A percentile compares a stretch with the other conserved stretches of the same genome.
phyloP scores from a whole-genome alignment of 2,888 invertebrate species.

The Schizaphis graminum region DNA sequence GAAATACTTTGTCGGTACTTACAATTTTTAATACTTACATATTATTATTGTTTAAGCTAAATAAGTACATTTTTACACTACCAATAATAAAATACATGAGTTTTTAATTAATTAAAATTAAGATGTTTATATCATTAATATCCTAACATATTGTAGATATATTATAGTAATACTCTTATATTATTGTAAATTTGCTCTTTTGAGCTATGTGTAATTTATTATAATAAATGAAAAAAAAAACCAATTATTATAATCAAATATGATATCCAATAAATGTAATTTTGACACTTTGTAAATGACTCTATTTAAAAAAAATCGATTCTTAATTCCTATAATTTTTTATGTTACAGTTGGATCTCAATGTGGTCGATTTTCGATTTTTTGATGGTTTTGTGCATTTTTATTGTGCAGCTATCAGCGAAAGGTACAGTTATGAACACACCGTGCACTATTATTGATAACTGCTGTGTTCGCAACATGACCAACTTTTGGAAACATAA shows the following conservation, averaged over 20 bases:
- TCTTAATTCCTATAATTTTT: neutral
- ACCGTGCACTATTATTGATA: neutral
- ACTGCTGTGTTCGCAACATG: conserved; percentile 39
- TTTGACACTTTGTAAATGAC: neutral
- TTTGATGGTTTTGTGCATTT: neutral
- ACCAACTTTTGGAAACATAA: neutral
- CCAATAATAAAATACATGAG: too few species aligned
- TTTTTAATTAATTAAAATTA: too few species aligned
- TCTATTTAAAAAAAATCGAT: neutral
- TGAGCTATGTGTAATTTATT: too few species aligned
- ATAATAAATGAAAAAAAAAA: too few species aligned
- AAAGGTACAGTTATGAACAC: neutral
- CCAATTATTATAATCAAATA: neutral
- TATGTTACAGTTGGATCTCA: conserved; percentile 16
- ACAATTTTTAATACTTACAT: too few species aligned
- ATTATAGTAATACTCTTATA: too few species aligned
- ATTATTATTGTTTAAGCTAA: too few species aligned
- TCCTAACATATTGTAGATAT: too few species aligned
- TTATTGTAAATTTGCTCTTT: too few species aligned
- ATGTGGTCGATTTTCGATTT: neutral
- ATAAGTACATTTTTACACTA: too few species aligned
- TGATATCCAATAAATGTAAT: neutral
- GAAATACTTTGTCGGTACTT: too few species aligned
- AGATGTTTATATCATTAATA: too few species aligned
- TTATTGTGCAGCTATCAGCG: neutral